Percentiles rank a stretch among this genome's conserved stretches.
These are phyloP conservation scores for Myocastor coypus DNA, from an alignment of 2,113 vertebrate species.

Conservation along the genomic window DNA sequence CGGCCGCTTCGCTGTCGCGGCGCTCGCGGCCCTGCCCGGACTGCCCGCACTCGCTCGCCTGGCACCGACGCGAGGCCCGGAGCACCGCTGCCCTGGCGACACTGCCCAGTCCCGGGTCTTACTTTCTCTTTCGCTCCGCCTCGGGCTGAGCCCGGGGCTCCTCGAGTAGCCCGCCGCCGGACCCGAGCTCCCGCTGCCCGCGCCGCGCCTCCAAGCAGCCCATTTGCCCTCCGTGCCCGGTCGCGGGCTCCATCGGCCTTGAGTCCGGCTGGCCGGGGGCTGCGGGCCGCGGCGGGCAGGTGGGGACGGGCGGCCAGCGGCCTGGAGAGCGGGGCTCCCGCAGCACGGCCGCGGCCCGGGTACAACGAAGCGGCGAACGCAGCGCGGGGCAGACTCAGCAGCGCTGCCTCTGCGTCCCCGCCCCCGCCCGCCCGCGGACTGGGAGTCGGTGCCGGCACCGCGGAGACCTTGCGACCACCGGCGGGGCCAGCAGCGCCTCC, in stretches of 20 bases:
- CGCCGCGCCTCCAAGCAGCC: not conserved
- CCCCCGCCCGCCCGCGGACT: not conserved
- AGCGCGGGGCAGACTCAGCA: not conserved
- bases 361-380: constrained; percentile 75
- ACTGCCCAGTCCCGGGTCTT: constrained; percentile 63
- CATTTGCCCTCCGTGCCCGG: not conserved
- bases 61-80: constrained; percentile 6
- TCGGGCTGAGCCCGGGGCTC: constrained; percentile 58
- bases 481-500: not conserved
- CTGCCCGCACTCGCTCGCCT: not conserved
- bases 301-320: constrained; percentile 59
- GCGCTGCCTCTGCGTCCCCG: not conserved
- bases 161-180: constrained; percentile 38
- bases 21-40: not conserved
- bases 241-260: not conserved
- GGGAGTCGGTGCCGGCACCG: not conserved
- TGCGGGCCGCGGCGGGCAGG: constrained; percentile 59
- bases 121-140: constrained; percentile 87
- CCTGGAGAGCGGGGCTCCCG: constrained; percentile 23
- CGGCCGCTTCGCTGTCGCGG: not conserved
- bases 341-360: constrained; percentile 64
- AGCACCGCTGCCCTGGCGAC: constrained; percentile 34
- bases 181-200: constrained; percentile 16
- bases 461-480: not conserved
- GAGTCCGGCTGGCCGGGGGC: not conserved